Percentiles rank a stretch among this genome's conserved stretches.
These are phyloP conservation scores for Grus americana DNA, from an alignment of 2,113 vertebrate species.

Conservation along the genomic window DNA sequence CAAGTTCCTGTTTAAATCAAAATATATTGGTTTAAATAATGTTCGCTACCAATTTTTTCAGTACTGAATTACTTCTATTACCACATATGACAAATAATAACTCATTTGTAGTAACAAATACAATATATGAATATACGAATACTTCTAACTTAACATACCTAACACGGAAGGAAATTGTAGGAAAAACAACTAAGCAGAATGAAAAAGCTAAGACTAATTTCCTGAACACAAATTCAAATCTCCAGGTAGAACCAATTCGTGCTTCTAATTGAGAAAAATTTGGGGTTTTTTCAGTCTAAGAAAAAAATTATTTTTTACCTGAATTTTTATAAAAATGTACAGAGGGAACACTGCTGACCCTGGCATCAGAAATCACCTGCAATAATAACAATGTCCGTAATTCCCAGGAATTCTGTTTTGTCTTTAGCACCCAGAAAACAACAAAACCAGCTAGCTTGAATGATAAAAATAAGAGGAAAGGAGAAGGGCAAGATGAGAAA, in stretches of 20 bases:
- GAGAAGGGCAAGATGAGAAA: neutral
- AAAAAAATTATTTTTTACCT: neutral
- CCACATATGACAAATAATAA: neutral
- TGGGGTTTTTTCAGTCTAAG: rapidly evolving
- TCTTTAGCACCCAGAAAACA: neutral
- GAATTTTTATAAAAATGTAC: neutral
- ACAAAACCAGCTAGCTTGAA: neutral
- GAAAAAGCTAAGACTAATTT: neutral
- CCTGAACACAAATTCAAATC: neutral
- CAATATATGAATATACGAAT: neutral
- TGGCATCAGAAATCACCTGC: neutral
- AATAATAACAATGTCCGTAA: neutral
- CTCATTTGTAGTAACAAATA: neutral
- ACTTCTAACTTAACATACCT: neutral
- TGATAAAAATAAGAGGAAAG: neutral
- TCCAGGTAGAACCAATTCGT: neutral
- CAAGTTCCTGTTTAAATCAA: neutral
- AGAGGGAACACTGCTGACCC: neutral
- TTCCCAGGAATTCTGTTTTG: neutral
- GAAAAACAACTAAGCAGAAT: neutral
- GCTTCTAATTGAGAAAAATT: neutral
- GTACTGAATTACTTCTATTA: neutral
- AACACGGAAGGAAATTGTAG: neutral
- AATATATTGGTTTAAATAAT: neutral
- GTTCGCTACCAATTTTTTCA: neutral